Conservation (phyloP, 2,797 vertebrate genomes). For the Urosaurus nigricauda region DNA sequence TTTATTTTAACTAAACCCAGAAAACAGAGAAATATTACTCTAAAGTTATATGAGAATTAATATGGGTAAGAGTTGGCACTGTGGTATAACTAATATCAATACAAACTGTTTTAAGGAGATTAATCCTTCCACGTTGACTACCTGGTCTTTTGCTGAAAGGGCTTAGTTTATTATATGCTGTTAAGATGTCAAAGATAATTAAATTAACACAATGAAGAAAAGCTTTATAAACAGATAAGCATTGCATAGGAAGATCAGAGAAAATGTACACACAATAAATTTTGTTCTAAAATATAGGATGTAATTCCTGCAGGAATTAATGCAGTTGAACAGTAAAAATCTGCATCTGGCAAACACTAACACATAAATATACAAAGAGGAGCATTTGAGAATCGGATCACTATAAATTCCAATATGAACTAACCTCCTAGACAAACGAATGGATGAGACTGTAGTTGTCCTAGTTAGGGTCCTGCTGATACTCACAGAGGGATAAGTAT, state of each 20-base stretch:
- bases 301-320: constrained; percentile 6
- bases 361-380: neutral
- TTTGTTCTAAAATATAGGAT: neutral
- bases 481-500: neutral
- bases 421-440: neutral
- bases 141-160: neutral
- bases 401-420: neutral
- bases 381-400: neutral
- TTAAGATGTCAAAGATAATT: neutral
- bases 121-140: neutral
- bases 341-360: neutral
- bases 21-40: neutral
- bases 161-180: neutral
- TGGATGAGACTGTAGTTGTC: no score
- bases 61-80: constrained; percentile 7
- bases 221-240: neutral
- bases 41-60: neutral
- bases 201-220: neutral
- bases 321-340: neutral
- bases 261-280: neutral
- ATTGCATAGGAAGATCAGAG: accelerated
- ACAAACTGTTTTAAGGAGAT: neutral
- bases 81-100: accelerated
- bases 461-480: no score
- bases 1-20: neutral